Evolutionary conservation across 1,140 invertebrate species (phyloP).

Genomic region (Vanessa tameamea): DNA sequence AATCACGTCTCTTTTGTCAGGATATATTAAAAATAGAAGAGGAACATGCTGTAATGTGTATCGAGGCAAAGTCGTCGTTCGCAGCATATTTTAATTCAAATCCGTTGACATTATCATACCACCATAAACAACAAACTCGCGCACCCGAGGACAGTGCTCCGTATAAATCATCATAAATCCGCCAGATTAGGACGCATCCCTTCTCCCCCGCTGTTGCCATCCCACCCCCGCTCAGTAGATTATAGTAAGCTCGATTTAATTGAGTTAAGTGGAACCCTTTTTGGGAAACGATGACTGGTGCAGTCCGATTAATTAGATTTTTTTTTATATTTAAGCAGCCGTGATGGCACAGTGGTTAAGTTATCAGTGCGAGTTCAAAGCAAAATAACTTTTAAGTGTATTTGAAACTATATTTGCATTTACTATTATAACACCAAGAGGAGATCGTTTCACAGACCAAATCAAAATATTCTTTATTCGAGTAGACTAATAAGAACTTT

Average conservation of each 20-base stretch:
- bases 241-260: slow-evolving; percentile 16
- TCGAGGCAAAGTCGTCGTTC: neutral
- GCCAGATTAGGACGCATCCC: slow-evolving; percentile 30
- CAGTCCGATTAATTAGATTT: neutral
- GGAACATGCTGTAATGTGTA: neutral
- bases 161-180: slow-evolving; percentile 45
- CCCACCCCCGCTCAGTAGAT: slow-evolving; percentile 3
- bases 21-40: no score
- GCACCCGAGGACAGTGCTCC: slow-evolving; percentile 14
- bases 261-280: slow-evolving; percentile 13
- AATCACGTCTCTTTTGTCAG: no score
- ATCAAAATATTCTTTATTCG: no score
- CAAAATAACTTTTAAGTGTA: no score
- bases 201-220: neutral
- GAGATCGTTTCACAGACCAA: no score
- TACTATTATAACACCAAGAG: no score
- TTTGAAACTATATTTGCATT: no score
- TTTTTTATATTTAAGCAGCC: neutral
- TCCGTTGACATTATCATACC: slow-evolving; percentile 6
- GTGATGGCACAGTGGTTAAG: no score
- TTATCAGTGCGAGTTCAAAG: no score
- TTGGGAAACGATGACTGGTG: neutral
- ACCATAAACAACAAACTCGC: slow-evolving; percentile 7
- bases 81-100: neutral
- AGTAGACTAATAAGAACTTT: no score